Conservation (phyloP, 2,888 invertebrate genomes). For the Lydus trimaculatus region DNA sequence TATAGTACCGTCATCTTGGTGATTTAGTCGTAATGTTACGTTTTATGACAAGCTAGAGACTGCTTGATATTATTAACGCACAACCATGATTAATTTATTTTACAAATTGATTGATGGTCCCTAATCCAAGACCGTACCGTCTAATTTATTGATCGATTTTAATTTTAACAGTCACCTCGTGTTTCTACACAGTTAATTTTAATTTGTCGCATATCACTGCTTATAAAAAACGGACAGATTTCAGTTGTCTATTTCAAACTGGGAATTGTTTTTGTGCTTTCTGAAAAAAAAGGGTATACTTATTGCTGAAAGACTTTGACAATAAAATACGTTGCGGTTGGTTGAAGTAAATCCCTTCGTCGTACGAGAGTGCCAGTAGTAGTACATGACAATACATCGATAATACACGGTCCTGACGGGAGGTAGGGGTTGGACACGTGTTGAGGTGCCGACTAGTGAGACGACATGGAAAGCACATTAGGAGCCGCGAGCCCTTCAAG, state of each 20-base stretch:
- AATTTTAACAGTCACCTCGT: slow-evolving; percentile 4
- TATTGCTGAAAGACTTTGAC: slow-evolving; percentile 38
- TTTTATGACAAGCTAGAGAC: slow-evolving; percentile 29
- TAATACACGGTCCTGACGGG: slow-evolving; percentile 55
- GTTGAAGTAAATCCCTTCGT: slow-evolving; percentile 54
- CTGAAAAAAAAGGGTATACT: slow-evolving; percentile 13
- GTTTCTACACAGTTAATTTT: background rate
- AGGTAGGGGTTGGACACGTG: slow-evolving; percentile 59
- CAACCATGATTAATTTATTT: slow-evolving; percentile 42
- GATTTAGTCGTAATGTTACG: slow-evolving; percentile 33
- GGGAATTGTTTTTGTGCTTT: background rate
- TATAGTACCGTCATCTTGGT: slow-evolving; percentile 11
- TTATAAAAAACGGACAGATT: background rate
- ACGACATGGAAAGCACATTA: slow-evolving; percentile 63
- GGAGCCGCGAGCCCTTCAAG: slow-evolving; percentile 50
- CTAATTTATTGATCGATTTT: background rate
- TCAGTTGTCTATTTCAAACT: background rate
- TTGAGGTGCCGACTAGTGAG: slow-evolving; percentile 58
- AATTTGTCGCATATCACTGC: background rate
- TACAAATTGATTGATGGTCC: slow-evolving; percentile 43
- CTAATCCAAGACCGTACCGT: slow-evolving; percentile 8
- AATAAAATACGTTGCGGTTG: slow-evolving; percentile 55
- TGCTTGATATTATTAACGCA: slow-evolving; percentile 37
- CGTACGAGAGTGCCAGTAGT: slow-evolving; percentile 47
- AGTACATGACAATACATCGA: slow-evolving; percentile 56